Conservation (phyloP, 1,140 invertebrate genomes). For the Planococcus citri region DNA sequence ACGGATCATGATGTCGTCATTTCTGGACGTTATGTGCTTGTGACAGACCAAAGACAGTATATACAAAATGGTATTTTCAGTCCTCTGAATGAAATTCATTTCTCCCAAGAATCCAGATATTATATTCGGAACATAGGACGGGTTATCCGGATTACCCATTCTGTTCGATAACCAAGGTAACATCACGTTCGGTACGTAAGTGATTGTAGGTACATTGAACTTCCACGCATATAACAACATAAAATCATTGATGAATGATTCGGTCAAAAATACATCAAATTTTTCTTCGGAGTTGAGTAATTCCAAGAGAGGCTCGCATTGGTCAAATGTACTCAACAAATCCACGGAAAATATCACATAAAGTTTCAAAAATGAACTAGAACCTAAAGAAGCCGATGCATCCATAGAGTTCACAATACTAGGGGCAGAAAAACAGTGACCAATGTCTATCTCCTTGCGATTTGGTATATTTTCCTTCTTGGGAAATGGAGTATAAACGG, state of each 20-base stretch:
- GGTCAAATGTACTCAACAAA: constrained; percentile 18
- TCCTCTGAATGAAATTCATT: constrained; percentile 26
- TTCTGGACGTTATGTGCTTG: background rate
- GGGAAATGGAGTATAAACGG: constrained; percentile 35
- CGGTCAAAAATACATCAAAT: constrained; percentile 32
- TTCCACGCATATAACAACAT: constrained; percentile 30
- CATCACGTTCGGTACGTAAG: constrained; percentile 39
- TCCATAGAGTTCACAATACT: background rate
- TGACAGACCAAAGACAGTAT: constrained; percentile 9
- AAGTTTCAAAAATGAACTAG: no score
- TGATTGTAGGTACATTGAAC: constrained; percentile 40
- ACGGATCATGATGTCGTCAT: constrained; percentile 16
- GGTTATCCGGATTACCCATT: constrained; percentile 26
- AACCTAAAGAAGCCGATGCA: background rate
- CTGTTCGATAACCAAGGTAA: constrained; percentile 45
- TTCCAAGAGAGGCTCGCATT: background rate
- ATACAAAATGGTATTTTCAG: constrained; percentile 24
- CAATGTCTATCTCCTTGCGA: constrained; percentile 37
- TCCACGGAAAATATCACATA: background rate
- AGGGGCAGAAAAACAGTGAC: constrained; percentile 21
- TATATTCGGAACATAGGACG: constrained; percentile 27
- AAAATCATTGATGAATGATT: constrained; percentile 28
- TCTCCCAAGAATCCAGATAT: constrained; percentile 20
- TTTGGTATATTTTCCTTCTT: constrained; percentile 37
- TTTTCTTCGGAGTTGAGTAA: constrained; percentile 24